Conservation (phyloP, 2,113 vertebrate genomes). For the Silurus meridionalis region DNA sequence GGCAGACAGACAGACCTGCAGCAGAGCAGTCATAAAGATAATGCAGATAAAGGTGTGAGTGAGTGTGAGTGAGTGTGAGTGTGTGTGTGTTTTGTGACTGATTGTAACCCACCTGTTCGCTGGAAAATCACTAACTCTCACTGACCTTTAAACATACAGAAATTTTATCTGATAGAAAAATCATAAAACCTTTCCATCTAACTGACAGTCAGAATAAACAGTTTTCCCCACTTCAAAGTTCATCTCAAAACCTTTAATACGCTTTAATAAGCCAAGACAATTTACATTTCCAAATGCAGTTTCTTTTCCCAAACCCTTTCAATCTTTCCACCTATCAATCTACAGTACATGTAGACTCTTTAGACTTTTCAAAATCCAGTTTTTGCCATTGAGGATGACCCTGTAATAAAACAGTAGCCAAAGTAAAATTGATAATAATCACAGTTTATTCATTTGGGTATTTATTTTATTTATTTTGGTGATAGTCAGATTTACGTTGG, state of each 20-base stretch:
- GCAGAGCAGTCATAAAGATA: slow-evolving; percentile 43
- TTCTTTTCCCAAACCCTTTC: not conserved
- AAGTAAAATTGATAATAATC: not conserved
- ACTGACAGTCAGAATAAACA: not conserved
- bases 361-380: not conserved
- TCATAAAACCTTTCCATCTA: not conserved
- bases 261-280: not conserved
- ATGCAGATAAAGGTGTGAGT: slow-evolving; percentile 17
- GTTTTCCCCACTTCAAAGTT: not conserved
- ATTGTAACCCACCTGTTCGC: not conserved
- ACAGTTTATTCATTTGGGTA: no score
- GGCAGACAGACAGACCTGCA: slow-evolving; percentile 48
- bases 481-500: not conserved
- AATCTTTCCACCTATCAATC: not conserved
- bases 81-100: slow-evolving; percentile 4
- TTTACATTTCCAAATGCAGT: not conserved
- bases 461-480: not conserved
- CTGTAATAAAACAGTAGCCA: not conserved
- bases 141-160: not conserved
- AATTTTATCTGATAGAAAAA: not conserved
- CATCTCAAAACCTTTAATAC: not conserved
- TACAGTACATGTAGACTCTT: not conserved
- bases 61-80: not conserved
- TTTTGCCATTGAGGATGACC: not conserved
- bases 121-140: not conserved